Base-by-base conservation (phyloP, 2,113 vertebrate species). In the Nesogale talazaci region DNA sequence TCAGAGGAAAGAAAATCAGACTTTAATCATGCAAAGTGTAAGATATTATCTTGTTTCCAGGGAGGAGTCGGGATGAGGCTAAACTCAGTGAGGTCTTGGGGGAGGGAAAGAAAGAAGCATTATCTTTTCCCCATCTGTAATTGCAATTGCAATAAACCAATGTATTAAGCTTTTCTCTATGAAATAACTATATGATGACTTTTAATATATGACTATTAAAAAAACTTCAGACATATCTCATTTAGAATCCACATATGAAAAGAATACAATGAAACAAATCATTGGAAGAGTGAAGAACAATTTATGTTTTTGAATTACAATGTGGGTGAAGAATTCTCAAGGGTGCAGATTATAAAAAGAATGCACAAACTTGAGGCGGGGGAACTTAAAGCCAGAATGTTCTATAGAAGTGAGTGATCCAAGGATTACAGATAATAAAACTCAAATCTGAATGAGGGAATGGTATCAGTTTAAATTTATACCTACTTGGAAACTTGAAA, bases 1-100 rank as follows among this genome's bases (percentile, higher is more conserved):
- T 70, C 42, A 59, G 67, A 93, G 74, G 34, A 95, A 85, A 96
- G 0, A 1, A 93, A 96, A 97, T 91, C 76, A 92, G 92, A 80
- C 69, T 38, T 88, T 31, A 63, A 57, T 70, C 2, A 34, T 8
- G 6, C 75, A 86, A 12, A 27, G 29, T 59, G 95, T 82, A 93
- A 84, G 56, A 15, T 83, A 38, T 7, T 81, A 19, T 92, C 93
- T 88, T 88, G 80, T 27, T 90, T 88, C n/a, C 29, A 82, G 56
- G 19, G 78, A 93, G 1, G 36, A 90, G 86, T 52, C 25, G 38
- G 57, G 31, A 82, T n/a, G 42, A 93, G 29, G n/a, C 8, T 38
- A 20, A 78, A 23, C 11, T 34, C 3, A 57, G 82, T 57, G 2
- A 46, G 15, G 3, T 91, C 16, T 59, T 34, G 29, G 5, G 59